Evolutionary conservation across 2,797 vertebrate genomes (phyloP).

Genomic region (Craterocephalus amniculus): DNA sequence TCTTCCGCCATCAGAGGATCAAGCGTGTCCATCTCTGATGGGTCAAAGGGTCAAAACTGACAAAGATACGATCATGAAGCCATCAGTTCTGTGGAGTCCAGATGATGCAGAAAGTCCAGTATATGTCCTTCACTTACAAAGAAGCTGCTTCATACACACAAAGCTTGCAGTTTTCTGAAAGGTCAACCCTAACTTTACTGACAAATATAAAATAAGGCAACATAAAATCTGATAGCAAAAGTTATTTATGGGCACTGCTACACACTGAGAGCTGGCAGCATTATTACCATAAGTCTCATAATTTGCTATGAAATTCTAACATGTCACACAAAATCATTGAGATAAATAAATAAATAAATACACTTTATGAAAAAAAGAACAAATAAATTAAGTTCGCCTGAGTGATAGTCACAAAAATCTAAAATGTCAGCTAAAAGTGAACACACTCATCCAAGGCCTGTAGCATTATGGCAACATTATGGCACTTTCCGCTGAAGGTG

Average conservation of each 20-base stretch:
- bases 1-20: background rate
- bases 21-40: too few species aligned
- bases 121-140: background rate
- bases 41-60: too few species aligned
- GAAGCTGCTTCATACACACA: background rate
- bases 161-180: too few species aligned
- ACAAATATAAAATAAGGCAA: background rate
- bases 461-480: conserved; percentile 6
- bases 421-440: conserved; percentile 15
- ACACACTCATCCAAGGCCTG: conserved; percentile 31
- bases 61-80: background rate
- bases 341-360: conserved; percentile 26
- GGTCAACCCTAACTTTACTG: background rate
- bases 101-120: background rate
- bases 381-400: conserved; percentile 43
- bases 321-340: conserved; percentile 9
- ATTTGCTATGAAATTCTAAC: background rate
- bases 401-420: background rate
- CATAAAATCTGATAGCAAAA: background rate
- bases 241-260: background rate
- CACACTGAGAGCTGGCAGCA: background rate
- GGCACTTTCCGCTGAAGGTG: conserved; percentile 31
- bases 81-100: background rate
- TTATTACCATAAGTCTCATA: too few species aligned
- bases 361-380: conserved; percentile 32